Evolutionary conservation across 2,113 vertebrate genomes (phyloP).

Genomic region (Pluvialis apricaria): DNA sequence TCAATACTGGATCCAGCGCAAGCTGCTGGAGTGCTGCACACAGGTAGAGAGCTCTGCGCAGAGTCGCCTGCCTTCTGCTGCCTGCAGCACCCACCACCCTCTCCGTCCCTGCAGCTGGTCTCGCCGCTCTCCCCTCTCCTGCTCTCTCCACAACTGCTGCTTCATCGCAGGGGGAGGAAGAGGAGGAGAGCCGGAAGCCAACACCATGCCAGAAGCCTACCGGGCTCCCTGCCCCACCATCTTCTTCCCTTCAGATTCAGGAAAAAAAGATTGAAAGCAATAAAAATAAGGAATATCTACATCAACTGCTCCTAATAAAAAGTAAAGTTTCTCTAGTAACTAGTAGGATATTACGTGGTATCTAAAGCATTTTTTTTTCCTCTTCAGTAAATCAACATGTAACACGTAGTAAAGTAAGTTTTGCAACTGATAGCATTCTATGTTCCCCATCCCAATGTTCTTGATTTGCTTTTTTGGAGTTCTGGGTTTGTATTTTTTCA

Average conservation of each 20-base stretch:
- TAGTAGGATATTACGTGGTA: rapidly evolving
- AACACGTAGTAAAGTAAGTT: not conserved
- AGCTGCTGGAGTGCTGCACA: not conserved
- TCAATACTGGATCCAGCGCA: not conserved
- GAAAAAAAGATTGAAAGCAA: not conserved
- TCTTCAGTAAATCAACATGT: not conserved
- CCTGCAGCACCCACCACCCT: not conserved
- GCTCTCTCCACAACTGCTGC: not conserved
- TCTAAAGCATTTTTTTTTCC: too few relatives aligned
- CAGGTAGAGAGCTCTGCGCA: not conserved
- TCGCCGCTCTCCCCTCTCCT: not conserved
- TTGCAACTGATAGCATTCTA: not conserved
- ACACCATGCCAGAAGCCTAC: not conserved
- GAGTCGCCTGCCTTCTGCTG: not conserved
- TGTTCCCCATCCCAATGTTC: not conserved
- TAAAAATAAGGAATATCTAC: not conserved
- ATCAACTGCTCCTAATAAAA: not conserved
- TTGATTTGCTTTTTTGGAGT: not conserved
- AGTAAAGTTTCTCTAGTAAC: not conserved
- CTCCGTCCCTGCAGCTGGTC: not conserved
- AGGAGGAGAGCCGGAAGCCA: not conserved
- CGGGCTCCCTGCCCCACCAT: too few relatives aligned
- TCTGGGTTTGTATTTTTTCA: not conserved
- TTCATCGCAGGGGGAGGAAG: not conserved
- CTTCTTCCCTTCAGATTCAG: not conserved